Evolutionary conservation across 2,797 vertebrate species (phyloP).

Genomic region (Falco berigora): DNA sequence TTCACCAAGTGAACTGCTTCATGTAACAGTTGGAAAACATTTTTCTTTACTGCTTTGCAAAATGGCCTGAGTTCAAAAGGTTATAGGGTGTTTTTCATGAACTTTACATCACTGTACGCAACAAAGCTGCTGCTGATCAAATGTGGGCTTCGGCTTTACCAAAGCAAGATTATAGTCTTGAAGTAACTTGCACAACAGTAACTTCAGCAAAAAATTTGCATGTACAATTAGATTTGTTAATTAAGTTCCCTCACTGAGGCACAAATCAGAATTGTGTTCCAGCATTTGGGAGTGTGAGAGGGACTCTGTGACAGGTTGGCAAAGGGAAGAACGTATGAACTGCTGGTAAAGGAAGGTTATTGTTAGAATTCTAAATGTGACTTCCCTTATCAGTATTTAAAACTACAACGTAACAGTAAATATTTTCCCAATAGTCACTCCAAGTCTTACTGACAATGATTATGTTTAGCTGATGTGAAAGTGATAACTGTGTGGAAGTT

Average conservation of each 20-base stretch:
- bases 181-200: background rate
- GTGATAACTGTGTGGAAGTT: background rate
- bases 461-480: background rate
- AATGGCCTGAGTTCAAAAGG: background rate
- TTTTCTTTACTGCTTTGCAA: background rate
- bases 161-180: background rate
- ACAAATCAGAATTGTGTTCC: background rate
- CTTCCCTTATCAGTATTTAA: background rate
- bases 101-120: background rate
- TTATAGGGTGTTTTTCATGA: background rate
- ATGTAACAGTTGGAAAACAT: background rate
- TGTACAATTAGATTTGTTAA: background rate
- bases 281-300: background rate
- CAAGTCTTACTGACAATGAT: rapidly evolving
- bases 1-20: background rate
- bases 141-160: background rate
- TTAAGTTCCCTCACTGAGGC: background rate
- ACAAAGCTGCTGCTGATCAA: background rate
- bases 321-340: background rate
- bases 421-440: background rate
- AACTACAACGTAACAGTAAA: background rate
- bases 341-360: background rate
- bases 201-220: background rate
- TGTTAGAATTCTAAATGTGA: background rate
- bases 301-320: background rate